Conservation (phyloP, 2,113 vertebrate species). For the Nesoenas mayeri region DNA sequence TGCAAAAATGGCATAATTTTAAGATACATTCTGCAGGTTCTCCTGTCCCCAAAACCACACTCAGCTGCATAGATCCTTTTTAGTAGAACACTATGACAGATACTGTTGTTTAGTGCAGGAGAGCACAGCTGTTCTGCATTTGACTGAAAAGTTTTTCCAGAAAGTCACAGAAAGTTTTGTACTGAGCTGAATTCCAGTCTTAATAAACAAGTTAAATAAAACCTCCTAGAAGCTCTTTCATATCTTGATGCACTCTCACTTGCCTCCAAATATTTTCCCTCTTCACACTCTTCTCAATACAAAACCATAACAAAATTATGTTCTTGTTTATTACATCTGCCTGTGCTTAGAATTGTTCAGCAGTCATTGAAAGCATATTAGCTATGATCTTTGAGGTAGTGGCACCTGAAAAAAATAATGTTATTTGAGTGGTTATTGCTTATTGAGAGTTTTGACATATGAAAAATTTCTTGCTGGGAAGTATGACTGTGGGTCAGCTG, state of each 20-base stretch:
- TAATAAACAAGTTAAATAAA: constrained; percentile 66
- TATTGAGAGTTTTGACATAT: background rate
- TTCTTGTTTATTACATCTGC: background rate
- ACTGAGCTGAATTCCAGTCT: constrained; percentile 36
- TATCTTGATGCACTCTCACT: constrained; percentile 6
- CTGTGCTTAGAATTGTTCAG: background rate
- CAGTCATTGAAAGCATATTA: background rate
- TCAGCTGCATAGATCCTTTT: background rate
- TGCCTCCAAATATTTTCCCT: constrained; percentile 31
- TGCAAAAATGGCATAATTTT: background rate
- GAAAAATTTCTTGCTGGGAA: background rate
- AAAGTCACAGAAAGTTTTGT: constrained; percentile 49
- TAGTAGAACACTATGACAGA: background rate
- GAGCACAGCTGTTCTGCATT: constrained; percentile 61
- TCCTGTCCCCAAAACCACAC: background rate
- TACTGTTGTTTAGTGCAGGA: constrained; percentile 8
- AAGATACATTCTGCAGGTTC: background rate
- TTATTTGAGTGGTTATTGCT: background rate
- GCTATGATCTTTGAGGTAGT: background rate
- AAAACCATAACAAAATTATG: background rate
- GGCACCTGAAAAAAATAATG: background rate
- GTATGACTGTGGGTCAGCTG: background rate
- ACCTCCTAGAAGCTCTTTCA: background rate
- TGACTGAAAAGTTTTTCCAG: constrained; percentile 49
- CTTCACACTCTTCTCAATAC: background rate